Percentiles rank a stretch among this genome's conserved stretches.
Evolutionary conservation across 2,797 vertebrate genomes (phyloP).

Genomic region (Xenopus petersii): DNA sequence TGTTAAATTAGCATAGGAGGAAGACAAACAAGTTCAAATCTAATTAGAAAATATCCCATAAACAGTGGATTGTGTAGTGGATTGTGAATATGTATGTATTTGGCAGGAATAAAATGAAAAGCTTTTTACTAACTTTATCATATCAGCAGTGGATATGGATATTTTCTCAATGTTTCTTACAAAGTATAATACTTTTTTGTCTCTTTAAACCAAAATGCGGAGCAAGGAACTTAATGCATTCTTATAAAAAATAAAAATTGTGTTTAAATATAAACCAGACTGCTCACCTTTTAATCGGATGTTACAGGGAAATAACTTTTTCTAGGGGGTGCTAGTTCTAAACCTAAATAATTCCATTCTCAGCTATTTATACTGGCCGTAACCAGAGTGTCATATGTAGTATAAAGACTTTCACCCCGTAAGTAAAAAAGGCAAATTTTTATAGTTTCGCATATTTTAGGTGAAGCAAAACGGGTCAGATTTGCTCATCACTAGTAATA

Average conservation of each 20-base stretch:
- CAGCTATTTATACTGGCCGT: no score
- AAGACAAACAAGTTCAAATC: slow-evolving; percentile 4
- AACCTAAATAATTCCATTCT: no score
- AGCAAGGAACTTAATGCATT: background rate
- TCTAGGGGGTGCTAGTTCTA: no score
- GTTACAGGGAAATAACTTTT: no score
- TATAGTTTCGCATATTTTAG: no score
- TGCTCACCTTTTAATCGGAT: background rate
- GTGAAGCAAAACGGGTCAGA: no score
- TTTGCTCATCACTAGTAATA: no score
- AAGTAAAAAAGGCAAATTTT: no score
- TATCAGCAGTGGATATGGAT: background rate
- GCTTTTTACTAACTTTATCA: slow-evolving; percentile 5
- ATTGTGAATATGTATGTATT: background rate
- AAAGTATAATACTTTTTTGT: background rate
- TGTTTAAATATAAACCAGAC: background rate
- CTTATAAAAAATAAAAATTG: background rate
- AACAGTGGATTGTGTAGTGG: slow-evolving; percentile 15
- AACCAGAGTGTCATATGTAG: no score
- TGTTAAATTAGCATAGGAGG: slow-evolving; percentile 5
- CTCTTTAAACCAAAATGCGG: slow-evolving; percentile 13
- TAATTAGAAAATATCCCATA: slow-evolving; percentile 14
- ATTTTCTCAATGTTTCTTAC: background rate
- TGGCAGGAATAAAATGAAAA: slow-evolving; percentile 20
- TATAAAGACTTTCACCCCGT: no score